These are phyloP conservation scores for Cephus nigrinus DNA, from an alignment of 2,888 invertebrate genomes.

Conservation along the genomic window DNA sequence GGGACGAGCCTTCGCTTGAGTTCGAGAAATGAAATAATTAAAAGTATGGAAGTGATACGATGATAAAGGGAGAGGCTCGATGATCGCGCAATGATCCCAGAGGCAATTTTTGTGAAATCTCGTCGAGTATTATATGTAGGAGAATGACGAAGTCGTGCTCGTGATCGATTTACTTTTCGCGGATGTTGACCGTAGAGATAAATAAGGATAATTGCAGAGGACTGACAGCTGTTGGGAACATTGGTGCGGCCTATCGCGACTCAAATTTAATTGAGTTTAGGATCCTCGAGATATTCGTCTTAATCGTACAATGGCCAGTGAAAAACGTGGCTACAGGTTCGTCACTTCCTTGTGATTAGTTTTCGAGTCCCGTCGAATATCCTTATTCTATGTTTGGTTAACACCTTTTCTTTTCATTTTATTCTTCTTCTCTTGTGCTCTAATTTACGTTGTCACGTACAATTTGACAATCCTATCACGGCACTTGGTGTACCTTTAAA, in stretches of 20 bases:
- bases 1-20: background rate
- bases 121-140: background rate
- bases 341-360: constrained; percentile 20
- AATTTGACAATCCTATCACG: background rate
- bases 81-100: background rate
- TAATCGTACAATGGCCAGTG: constrained; percentile 56
- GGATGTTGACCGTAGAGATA: constrained; percentile 34
- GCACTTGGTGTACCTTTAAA: background rate
- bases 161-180: constrained; percentile 17
- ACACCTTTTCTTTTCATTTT: background rate
- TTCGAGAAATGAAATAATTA: background rate
- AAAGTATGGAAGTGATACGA: background rate
- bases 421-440: background rate
- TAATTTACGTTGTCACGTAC: background rate
- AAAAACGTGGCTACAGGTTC: constrained; percentile 54
- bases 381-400: background rate
- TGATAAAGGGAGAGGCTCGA: background rate
- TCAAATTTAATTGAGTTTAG: background rate
- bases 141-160: background rate
- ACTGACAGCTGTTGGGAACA: constrained; percentile 12
- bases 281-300: constrained; percentile 7
- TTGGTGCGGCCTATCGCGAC: background rate
- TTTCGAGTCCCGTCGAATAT: background rate
- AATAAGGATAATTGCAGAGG: constrained; percentile 23
- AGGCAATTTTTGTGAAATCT: background rate